Evolutionary conservation across 2,797 vertebrate species (phyloP), one percentile per base, ranked within the genome.

Genomic region (Acrocephalus scirpaceus): DNA sequence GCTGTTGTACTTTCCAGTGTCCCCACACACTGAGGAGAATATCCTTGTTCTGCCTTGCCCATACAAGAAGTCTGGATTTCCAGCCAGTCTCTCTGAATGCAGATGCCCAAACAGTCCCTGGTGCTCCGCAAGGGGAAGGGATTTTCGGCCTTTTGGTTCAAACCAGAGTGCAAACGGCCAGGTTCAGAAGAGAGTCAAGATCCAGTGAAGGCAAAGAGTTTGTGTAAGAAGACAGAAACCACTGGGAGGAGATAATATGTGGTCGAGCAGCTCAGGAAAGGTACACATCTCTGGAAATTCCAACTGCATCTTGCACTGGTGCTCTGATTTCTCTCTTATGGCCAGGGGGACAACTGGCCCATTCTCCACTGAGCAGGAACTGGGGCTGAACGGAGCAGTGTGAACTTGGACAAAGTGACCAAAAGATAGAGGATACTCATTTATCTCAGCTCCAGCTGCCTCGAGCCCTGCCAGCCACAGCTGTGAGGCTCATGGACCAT

Each of bases 341-440:
- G 67, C 45, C 51, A 57, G 48, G 12, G 29, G 56, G 30, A 84
- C 76, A 61, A 88, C 48, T 79, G 90, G 80, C 73, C 38, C 45
- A 44, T 67, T 29, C 47, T 86, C 42, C 65, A 45, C 60, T 50
- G 53, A 69, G 73, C 62, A 84, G 80, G 87, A 94, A 48, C 51
- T 51, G 38, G 51, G 64, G 58, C 3, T 88, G 82, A 85, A 70
- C 0, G 0, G 87, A 88, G 90, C 90, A 96, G 53, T 4, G 64
- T 79, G 94, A 94, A 91, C 93, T 90, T 92, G 92, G 92, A 90
- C 86, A 86, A 88, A 88, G 86, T 79, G 94, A 94, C 88, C 88
- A 90, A 21, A 67, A 91, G 73, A 94, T 50, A 84, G 85, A 78
- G 57, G 70, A 95, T 30, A 76, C 56, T 96, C 4, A 7, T 23